Evolutionary conservation across 1,140 invertebrate species (phyloP).

Genomic region (Pseudomyrmex sp.): DNA sequence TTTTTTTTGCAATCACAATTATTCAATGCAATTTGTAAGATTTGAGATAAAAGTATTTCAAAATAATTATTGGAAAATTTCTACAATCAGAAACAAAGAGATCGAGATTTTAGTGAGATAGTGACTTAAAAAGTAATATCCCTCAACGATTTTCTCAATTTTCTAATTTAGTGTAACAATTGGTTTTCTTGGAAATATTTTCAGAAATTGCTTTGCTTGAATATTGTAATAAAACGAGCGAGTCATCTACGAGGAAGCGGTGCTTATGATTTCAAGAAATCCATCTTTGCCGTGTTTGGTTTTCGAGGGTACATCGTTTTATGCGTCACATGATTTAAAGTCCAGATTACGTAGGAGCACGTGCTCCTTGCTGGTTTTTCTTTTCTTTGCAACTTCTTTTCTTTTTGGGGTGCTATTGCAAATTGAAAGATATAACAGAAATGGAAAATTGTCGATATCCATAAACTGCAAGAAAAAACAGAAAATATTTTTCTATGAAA

Average conservation of each 20-base stretch:
- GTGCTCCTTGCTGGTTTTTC: conserved; percentile 5
- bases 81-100: background rate
- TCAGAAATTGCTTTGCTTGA: background rate
- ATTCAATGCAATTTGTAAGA: background rate
- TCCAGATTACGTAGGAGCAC: conserved; percentile 9
- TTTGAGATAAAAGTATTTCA: background rate
- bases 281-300: conserved; percentile 48
- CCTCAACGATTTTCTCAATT: background rate
- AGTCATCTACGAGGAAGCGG: conserved; percentile 18
- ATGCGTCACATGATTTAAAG: conserved; percentile 22
- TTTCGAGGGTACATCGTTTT: conserved; percentile 13
- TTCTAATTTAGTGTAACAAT: background rate
- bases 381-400: background rate
- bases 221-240: conserved; percentile 13
- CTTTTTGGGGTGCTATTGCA: background rate
- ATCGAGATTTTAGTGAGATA: no score
- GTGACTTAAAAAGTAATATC: background rate
- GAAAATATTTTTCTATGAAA: background rate
- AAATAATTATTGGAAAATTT: background rate
- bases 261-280: conserved; percentile 24
- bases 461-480: background rate
- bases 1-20: background rate
- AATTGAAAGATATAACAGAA: conserved; percentile 14
- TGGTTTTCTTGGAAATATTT: background rate
- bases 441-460: conserved; percentile 17